These are phyloP conservation scores for Peromyscus aztecus DNA, from an alignment of 2,797 vertebrate species.

Conservation along the genomic window DNA sequence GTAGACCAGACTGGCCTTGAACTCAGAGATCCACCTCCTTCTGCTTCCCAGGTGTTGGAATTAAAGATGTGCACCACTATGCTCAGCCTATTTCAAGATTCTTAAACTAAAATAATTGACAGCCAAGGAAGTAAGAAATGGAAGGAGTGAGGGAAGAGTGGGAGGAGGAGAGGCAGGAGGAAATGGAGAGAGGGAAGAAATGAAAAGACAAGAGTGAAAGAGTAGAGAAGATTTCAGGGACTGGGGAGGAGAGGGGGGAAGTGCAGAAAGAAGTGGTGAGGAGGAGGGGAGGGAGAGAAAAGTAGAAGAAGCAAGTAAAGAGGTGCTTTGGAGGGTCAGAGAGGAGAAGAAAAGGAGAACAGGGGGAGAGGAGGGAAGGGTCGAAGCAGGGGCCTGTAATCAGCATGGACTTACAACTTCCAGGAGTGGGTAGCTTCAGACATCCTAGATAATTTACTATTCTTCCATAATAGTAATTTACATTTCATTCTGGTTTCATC, in stretches of 20 bases:
- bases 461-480: not conserved
- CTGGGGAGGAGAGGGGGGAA: no score
- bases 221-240: not conserved
- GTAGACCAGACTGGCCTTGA: not conserved
- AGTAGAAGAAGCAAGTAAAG: not conserved
- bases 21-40: not conserved
- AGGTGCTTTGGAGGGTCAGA: not conserved
- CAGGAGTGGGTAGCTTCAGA: not conserved
- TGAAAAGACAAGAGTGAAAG: not conserved
- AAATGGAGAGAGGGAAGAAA: not conserved
- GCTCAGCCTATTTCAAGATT: not conserved
- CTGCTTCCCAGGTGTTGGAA: not conserved
- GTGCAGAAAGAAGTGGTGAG: no score
- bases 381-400: not conserved
- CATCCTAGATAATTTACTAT: slow-evolving; percentile 25
- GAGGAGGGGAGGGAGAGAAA: not conserved
- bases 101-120: not conserved
- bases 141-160: not conserved
- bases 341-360: no score
- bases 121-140: not conserved
- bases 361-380: no score
- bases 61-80: no score
- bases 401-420: not conserved
- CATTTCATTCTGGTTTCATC: slow-evolving; percentile 54
- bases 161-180: no score